Conservation (phyloP, 2,113 vertebrate species). For the Corvus cornix region DNA sequence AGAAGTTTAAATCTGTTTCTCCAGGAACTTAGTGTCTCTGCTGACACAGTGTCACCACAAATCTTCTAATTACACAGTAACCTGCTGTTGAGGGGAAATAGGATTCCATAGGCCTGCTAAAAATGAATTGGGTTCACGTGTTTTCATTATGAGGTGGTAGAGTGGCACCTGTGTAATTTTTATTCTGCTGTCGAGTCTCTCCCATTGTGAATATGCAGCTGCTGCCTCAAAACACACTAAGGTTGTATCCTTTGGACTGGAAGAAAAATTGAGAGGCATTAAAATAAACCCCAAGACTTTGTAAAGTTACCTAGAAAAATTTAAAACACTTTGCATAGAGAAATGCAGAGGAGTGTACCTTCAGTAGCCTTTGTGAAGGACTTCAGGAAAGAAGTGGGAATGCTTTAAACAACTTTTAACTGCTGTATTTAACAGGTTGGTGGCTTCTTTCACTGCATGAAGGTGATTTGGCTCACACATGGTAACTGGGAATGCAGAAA, state of each 20-base stretch:
- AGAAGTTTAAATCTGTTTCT: constrained; percentile 67
- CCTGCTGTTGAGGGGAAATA: neutral
- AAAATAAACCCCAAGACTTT: neutral
- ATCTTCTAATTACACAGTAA: neutral
- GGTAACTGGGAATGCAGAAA: neutral
- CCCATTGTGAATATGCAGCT: neutral
- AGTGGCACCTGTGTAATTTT: neutral
- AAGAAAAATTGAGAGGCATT: neutral
- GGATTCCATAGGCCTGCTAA: neutral
- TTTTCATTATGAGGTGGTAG: neutral
- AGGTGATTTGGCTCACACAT: neutral
- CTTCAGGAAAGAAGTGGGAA: neutral
- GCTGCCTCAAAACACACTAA: neutral
- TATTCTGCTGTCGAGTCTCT: neutral
- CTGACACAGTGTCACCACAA: neutral
- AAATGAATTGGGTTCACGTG: neutral
- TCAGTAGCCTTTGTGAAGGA: neutral
- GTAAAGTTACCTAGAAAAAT: neutral
- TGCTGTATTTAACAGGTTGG: neutral
- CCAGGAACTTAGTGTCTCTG: neutral
- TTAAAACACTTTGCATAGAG: neutral
- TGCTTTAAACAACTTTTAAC: neutral
- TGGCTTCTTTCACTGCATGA: neutral
- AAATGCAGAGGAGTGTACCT: neutral
- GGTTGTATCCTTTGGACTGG: neutral